A percentile compares a stretch with the other conserved stretches of the same genome.
phyloP scores from a whole-genome alignment of 92 coral and sea anemone species.

The Scolanthus callimorphus region DNA sequence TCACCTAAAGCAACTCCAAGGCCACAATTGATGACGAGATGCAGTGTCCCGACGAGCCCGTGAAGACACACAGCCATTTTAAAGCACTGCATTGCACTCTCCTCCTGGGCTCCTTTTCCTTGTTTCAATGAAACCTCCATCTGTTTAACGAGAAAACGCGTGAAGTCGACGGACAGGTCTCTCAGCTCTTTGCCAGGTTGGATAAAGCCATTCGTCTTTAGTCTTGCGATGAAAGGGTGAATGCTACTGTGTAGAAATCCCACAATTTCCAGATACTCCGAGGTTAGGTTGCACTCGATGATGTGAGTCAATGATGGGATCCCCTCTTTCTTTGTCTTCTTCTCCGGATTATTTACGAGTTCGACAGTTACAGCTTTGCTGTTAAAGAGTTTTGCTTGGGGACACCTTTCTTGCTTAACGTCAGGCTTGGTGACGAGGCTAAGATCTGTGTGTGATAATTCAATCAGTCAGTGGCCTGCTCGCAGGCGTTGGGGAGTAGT shows the following conservation, averaged over 20 bases:
- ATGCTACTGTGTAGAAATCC: slow-evolving; percentile 44
- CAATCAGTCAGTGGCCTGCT: no score
- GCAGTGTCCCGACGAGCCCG: slow-evolving; percentile 63
- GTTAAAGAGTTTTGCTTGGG: slow-evolving; percentile 3
- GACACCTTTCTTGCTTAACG: no score
- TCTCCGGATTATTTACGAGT: neutral
- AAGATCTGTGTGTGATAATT: no score
- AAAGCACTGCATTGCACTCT: slow-evolving; percentile 13
- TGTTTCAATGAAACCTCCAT: slow-evolving; percentile 40
- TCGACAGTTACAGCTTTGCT: neutral
- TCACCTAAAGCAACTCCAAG: slow-evolving; percentile 81
- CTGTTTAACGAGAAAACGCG: slow-evolving; percentile 84
- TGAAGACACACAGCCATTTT: slow-evolving; percentile 74
- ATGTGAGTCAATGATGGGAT: slow-evolving; percentile 8
- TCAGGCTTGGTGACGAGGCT: no score
- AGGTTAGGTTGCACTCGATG: slow-evolving; percentile 40
- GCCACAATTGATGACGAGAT: slow-evolving; percentile 68
- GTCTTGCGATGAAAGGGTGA: slow-evolving; percentile 57
- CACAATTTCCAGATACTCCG: slow-evolving; percentile 63
- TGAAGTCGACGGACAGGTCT: slow-evolving; percentile 65
- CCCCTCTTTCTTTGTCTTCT: neutral
- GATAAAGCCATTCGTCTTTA: slow-evolving; percentile 64
- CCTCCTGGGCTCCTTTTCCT: no score
- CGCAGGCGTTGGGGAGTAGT: no score
- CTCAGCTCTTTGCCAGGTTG: slow-evolving; percentile 27